Percentiles rank a stretch among this genome's conserved stretches.
phyloP scores from a whole-genome alignment of 2,797 vertebrate species.

The Neomorphus geoffroyi region DNA sequence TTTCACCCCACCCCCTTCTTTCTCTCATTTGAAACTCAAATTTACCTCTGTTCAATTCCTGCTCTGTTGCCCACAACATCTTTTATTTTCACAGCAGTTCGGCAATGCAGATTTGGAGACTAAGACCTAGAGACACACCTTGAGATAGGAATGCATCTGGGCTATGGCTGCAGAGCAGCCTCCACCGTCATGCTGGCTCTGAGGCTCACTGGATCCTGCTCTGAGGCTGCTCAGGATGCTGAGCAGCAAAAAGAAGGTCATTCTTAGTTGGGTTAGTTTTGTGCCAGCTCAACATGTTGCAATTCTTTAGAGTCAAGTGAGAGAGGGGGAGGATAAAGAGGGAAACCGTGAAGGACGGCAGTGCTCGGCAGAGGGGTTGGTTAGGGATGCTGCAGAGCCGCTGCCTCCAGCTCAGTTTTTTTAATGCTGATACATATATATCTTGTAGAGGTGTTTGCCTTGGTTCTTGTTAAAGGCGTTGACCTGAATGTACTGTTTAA shows the following conservation, averaged over 20 bases:
- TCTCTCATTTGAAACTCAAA: constrained; percentile 37
- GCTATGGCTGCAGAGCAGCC: neutral
- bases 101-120: neutral
- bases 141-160: neutral
- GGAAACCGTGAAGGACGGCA: neutral
- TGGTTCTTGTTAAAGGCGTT: neutral
- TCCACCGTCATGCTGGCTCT: neutral
- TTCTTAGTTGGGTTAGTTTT: neutral
- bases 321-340: neutral
- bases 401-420: neutral
- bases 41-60: neutral
- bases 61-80: neutral
- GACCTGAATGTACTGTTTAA: neutral
- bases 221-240: neutral
- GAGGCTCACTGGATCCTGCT: neutral
- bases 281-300: neutral
- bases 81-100: constrained; percentile 2
- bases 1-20: neutral
- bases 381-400: neutral
- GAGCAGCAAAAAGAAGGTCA: neutral
- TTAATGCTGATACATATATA: neutral
- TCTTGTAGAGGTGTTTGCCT: neutral
- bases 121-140: neutral
- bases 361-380: neutral
- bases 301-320: neutral